Conservation (phyloP, 2,888 invertebrate species). For the Blomia tropicalis region DNA sequence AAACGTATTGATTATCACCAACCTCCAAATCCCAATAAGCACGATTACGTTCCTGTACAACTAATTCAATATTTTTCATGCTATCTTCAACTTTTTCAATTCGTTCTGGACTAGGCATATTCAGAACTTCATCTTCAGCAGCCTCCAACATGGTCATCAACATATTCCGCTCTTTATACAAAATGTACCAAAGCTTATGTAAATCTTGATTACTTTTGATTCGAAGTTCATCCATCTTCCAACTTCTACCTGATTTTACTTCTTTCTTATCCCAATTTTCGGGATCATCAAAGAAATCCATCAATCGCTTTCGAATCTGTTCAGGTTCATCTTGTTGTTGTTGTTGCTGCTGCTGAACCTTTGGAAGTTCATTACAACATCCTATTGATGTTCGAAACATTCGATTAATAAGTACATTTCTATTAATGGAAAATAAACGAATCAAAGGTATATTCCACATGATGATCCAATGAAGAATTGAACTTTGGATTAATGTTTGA, state of each 20-base stretch:
- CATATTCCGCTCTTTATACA: constrained; percentile 94
- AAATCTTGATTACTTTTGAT: constrained; percentile 86
- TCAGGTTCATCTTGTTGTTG: not conserved
- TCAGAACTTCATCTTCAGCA: constrained; percentile 46
- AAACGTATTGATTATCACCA: constrained; percentile 53
- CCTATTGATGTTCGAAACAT: not conserved
- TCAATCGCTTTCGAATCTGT: constrained; percentile 29
- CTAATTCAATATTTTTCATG: constrained; percentile 78
- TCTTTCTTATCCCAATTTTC: constrained; percentile 63
- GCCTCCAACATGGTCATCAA: constrained; percentile 81
- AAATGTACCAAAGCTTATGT: constrained; percentile 83
- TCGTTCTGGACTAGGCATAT: constrained; percentile 80
- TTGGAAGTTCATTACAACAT: not conserved
- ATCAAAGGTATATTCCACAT: no score
- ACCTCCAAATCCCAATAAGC: constrained; percentile 80
- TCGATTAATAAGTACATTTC: no score
- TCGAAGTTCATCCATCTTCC: constrained; percentile 74
- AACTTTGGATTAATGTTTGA: no score
- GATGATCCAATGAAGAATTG: no score
- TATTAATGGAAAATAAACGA: no score
- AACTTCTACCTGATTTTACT: constrained; percentile 61
- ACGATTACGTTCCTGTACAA: constrained; percentile 75
- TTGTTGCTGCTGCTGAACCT: not conserved
- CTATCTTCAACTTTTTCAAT: constrained; percentile 81
- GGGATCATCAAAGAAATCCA: constrained; percentile 72